Evolutionary conservation across 2,888 invertebrate species (phyloP).

Genomic region (Pristionchus maxplancki): DNA sequence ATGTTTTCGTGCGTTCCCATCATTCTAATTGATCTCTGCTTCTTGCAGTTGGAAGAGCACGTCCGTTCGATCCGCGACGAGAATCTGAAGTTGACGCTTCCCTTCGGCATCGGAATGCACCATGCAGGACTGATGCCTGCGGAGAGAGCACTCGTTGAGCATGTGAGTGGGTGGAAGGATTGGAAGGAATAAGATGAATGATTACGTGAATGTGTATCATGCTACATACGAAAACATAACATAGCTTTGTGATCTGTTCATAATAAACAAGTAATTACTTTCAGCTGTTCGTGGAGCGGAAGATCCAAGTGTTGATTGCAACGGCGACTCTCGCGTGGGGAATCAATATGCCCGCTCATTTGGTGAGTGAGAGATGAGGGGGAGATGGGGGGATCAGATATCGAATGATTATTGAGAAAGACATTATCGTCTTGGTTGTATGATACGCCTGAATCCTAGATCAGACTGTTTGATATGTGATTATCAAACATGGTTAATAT

Average conservation of each 20-base stretch:
- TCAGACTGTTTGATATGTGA: too few species aligned
- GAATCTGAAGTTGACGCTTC: slow-evolving; percentile 92
- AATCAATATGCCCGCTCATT: slow-evolving; percentile 97
- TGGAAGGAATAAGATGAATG: neutral
- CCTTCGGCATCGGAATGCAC: slow-evolving; percentile 98
- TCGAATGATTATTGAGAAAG: too few species aligned
- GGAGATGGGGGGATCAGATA: neutral
- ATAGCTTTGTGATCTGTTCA: too few species aligned
- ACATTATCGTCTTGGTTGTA: too few species aligned
- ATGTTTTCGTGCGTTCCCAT: neutral
- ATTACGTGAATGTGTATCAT: too few species aligned
- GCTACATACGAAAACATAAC: too few species aligned
- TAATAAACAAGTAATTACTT: neutral
- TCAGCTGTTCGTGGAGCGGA: slow-evolving; percentile 72
- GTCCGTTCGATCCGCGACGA: slow-evolving; percentile 84
- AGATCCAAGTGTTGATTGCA: slow-evolving; percentile 88
- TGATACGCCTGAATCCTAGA: too few species aligned
- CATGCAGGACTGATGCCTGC: slow-evolving; percentile 96
- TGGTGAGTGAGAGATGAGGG: slow-evolving; percentile 82
- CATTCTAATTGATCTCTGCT: neutral
- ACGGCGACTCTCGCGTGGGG: slow-evolving; percentile 99
- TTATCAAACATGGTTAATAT: too few species aligned
- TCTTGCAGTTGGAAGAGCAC: slow-evolving; percentile 84
- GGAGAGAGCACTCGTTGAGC: slow-evolving; percentile 92
- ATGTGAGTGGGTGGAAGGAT: slow-evolving; percentile 83